These are phyloP conservation scores for Heliconius cydno DNA, from an alignment of 2,888 invertebrate genomes.

Conservation along the genomic window DNA sequence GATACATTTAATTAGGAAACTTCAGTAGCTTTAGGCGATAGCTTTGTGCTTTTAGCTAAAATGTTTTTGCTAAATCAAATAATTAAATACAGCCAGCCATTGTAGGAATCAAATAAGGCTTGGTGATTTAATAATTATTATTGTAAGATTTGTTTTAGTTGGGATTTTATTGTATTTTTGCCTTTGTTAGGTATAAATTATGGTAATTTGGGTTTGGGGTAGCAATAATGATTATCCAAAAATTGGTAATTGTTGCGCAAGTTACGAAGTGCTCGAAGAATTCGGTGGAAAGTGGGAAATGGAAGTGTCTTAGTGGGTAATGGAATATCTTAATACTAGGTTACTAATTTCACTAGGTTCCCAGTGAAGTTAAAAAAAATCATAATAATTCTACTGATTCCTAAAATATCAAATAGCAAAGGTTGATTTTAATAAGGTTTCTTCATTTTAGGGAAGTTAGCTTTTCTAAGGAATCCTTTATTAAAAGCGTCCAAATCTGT, in stretches of 20 bases:
- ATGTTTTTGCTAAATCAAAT: slow-evolving; percentile 22
- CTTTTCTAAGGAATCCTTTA: slow-evolving; percentile 14
- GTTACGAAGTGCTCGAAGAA: too few species aligned
- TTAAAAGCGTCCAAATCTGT: neutral
- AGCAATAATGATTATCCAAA: too few species aligned
- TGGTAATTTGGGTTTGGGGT: neutral
- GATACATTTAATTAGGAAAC: slow-evolving; percentile 46
- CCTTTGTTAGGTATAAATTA: neutral
- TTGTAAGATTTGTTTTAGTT: neutral
- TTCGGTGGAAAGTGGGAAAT: neutral
- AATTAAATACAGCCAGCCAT: neutral
- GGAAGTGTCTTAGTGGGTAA: neutral
- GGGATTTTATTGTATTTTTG: neutral
- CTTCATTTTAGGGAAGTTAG: neutral
- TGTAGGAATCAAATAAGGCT: neutral
- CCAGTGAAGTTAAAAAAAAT: neutral
- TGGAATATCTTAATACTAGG: neutral
- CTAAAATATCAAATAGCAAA: slow-evolving; percentile 15
- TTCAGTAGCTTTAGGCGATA: slow-evolving; percentile 33
- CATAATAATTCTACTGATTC: neutral
- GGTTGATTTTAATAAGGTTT: slow-evolving; percentile 19
- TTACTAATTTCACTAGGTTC: neutral
- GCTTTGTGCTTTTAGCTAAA: slow-evolving; percentile 21
- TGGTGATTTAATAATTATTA: neutral
- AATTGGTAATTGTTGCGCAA: too few species aligned